Base-by-base conservation (phyloP, 1,140 invertebrate genomes). In the Propsilocerus akamusi region DNA sequence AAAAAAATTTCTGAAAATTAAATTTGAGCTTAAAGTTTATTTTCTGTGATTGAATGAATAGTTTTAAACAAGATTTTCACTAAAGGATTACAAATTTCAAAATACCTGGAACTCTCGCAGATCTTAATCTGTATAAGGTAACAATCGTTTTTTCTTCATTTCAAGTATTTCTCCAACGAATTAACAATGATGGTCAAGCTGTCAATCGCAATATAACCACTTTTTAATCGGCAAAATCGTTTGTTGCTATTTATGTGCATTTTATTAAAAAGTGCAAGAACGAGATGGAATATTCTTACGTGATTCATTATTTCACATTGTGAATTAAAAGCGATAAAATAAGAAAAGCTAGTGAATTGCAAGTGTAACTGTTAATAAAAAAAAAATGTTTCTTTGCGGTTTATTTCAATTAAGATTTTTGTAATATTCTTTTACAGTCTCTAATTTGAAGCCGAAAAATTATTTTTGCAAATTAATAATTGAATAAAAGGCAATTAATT, bases 171-270 rank as follows among this genome's bases (percentile, higher is more conserved):
- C n/a, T n/a, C n/a, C n/a, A n/a, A n/a, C n/a, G n/a, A n/a, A n/a
- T n/a, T n/a, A n/a, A n/a, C n/a, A n/a, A 41, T 41, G 22, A 41
- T 41, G 34, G 34, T 41, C 34, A 41, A 41, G 14, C 34, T 41
- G 34, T 41, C 34, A 41, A 41, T 41, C 34, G n/a, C 34, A 41
- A 41, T 20, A 41, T 41, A 41, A 41, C 22, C 34, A 41, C 17
- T 41, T 41, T 41, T 41, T 41, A 41, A 41, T 41, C 34, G 34
- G 22, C 22, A 20, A 10, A 41, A 41, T 41, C 34, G 22, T 41
- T 41, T 41, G n/a, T n/a, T n/a, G 17, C 34, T 17, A 41, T 41
- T 41, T 41, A 41, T 41, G 34, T 41, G 34, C 34, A 41, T 41
- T 41, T 41, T 20, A 17, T 8, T 20, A 17, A 20, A 7, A 14